Percentiles rank a stretch among this genome's conserved stretches.
These are phyloP conservation scores for Cygnus olor DNA, from an alignment of 2,797 vertebrate species.

Conservation along the genomic window DNA sequence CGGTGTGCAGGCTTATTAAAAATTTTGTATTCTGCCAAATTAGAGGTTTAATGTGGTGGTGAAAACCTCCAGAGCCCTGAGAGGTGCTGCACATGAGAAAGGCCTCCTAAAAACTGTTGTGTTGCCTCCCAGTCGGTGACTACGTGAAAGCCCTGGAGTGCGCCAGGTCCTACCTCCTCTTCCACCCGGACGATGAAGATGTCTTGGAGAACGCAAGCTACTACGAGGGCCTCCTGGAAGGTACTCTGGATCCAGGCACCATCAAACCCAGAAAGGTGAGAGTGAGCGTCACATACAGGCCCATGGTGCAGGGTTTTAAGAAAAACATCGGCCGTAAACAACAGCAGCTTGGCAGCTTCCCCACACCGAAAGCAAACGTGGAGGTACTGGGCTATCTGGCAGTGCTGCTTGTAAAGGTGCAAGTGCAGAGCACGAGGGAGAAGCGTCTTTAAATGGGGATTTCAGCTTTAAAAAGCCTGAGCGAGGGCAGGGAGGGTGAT, in stretches of 20 bases:
- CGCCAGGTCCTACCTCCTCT: constrained; percentile 89
- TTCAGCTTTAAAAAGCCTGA: background rate
- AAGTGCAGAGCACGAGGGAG: background rate
- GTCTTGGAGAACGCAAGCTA: constrained; percentile 88
- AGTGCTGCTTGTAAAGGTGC: background rate
- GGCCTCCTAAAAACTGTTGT: background rate
- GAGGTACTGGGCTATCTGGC: background rate
- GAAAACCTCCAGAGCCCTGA: background rate
- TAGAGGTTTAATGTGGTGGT: background rate
- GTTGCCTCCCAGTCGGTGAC: constrained; percentile 77
- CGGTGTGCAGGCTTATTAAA: background rate
- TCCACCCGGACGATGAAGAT: constrained; percentile 88
- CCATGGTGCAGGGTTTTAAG: background rate
- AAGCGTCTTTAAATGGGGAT: background rate
- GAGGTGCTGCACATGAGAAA: background rate
- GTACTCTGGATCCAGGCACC: constrained; percentile 59
- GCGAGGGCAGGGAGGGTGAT: background rate
- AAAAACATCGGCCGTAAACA: background rate
- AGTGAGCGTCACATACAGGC: background rate
- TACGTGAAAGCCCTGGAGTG: constrained; percentile 87
- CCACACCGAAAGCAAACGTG: background rate
- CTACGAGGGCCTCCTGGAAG: constrained; percentile 84
- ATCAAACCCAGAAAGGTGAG: constrained; percentile 87
- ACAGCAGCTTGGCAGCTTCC: background rate
- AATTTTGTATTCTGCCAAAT: background rate